A percentile compares a stretch with the other conserved stretches of the same genome.
Conservation (phyloP, 2,797 vertebrate genomes). For the Xyrichtys novacula region DNA sequence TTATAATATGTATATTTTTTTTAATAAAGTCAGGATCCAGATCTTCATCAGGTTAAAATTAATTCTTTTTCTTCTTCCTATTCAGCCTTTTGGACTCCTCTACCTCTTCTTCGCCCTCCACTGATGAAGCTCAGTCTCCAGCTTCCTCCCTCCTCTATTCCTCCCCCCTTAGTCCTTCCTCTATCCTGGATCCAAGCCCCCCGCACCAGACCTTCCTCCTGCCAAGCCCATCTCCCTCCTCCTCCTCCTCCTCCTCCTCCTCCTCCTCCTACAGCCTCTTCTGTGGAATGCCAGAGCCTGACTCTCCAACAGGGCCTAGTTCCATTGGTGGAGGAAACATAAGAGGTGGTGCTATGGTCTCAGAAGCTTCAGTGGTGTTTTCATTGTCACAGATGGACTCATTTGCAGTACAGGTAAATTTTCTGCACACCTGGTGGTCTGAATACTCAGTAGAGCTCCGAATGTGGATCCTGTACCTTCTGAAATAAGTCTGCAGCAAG, state of each 20-base stretch:
- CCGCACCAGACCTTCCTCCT: constrained; percentile 59
- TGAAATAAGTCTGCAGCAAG: too few species aligned
- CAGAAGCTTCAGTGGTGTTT: constrained; percentile 7
- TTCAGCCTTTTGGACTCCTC: constrained; percentile 65
- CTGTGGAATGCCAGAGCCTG: constrained; percentile 54
- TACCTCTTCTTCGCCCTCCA: constrained; percentile 37
- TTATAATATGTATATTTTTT: too few species aligned
- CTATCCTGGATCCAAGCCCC: constrained; percentile 72
- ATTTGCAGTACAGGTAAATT: constrained; percentile 54
- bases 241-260: constrained; percentile 71
- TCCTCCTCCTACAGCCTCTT: constrained; percentile 76
- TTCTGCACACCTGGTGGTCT: not conserved
- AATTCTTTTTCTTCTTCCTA: constrained; percentile 13
- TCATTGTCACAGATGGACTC: constrained; percentile 14
- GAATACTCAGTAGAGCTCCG: too few species aligned
- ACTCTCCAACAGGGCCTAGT: constrained; percentile 66
- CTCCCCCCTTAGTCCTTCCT: constrained; percentile 64
- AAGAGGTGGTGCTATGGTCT: constrained; percentile 5
- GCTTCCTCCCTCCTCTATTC: constrained; percentile 65
- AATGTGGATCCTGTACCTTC: too few species aligned
- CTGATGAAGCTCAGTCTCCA: constrained; percentile 66
- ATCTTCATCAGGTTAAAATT: not conserved
- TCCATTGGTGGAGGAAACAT: constrained; percentile 57
- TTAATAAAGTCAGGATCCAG: too few species aligned
- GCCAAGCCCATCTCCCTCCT: constrained; percentile 68